Evolutionary conservation across 2,113 vertebrate species (phyloP), one percentile per base, ranked within the genome.

Genomic region (Platichthys stellatus): DNA sequence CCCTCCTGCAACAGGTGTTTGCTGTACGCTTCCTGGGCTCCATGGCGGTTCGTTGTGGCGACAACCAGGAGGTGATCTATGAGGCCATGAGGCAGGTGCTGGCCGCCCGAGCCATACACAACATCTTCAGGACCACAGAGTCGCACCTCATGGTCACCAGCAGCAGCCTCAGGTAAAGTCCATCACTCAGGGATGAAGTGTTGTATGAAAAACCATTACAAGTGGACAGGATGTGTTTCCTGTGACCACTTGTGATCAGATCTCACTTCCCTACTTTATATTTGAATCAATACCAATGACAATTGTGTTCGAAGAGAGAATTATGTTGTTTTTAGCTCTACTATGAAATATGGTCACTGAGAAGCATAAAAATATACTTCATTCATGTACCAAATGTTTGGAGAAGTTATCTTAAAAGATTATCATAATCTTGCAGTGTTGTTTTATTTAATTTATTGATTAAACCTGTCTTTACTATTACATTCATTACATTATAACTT

Each of bases 1-100:
- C 95, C 0, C 95, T 98, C 64, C 84, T 99, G 86, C 97, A 99
- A 82, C 98, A 99, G 92, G 96, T 99, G 80, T 99, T 99, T 6
- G 85, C 95, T 0, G 98, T 99, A 57, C 96, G 96, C 7, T 99
- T 99, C 90, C 86, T 98, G 54, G 98, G 98, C 15, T 99, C 97
- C 0, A 98, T 99, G 97, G 98, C 96, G 0, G 97, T 98, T 18
- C 94, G 93, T 61, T 95, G 96, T 0, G 97, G 97, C 14, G 74
- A 67, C 82, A 96, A 94, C 0, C 85, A 91, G 0, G 96, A 98
- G 56, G 97, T 99, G 64, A 99, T 99, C 64, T 99, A 97, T 0
- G 98, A 99, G 90, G 97, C 97, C 0, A 99, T 98, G 97, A 95
- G 98, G 80, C 98, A 99, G 90, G 98, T 99, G 9, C 70, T 99